A percentile compares a stretch with the other conserved stretches of the same genome.
Conservation (phyloP, 2,113 vertebrate species). For the Nannobrachium achirus region DNA sequence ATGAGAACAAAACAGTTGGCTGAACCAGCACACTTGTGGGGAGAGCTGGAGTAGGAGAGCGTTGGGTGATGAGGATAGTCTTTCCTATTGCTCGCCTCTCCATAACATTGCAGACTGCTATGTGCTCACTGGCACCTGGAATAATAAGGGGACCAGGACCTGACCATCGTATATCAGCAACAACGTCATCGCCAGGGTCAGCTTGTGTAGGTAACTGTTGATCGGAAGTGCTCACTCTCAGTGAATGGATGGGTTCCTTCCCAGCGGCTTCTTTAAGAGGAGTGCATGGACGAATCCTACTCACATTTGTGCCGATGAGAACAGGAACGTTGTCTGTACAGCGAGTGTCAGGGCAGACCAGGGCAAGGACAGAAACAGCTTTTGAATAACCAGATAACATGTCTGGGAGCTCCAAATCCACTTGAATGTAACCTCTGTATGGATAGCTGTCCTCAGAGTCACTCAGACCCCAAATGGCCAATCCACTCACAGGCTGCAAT, state of each 20-base stretch:
- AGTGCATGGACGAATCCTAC: neutral
- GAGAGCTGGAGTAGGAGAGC: neutral
- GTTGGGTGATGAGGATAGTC: neutral
- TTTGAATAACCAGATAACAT: conserved; percentile 5
- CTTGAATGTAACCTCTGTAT: conserved; percentile 4
- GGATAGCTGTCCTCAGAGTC: conserved; percentile 1
- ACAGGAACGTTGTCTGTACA: conserved; percentile 8
- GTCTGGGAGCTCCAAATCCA: conserved; percentile 14
- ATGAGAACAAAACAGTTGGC: conserved; percentile 19
- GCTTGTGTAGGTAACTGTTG: neutral
- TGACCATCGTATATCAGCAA: neutral
- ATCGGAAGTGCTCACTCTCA: neutral
- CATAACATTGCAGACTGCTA: neutral
- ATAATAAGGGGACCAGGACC: neutral
- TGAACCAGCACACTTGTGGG: neutral
- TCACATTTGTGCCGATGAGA: neutral
- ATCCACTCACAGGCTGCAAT: conserved; percentile 8
- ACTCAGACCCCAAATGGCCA: conserved; percentile 11
- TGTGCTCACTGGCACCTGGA: neutral
- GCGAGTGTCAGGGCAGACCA: conserved; percentile 8
- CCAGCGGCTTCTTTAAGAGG: no score
- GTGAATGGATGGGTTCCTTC: neutral
- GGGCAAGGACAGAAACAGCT: conserved; percentile 38
- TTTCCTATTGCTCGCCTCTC: neutral
- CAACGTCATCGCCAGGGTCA: neutral